Evolutionary conservation across 2,888 invertebrate species (phyloP).

Genomic region (Luffia ferchaultella): DNA sequence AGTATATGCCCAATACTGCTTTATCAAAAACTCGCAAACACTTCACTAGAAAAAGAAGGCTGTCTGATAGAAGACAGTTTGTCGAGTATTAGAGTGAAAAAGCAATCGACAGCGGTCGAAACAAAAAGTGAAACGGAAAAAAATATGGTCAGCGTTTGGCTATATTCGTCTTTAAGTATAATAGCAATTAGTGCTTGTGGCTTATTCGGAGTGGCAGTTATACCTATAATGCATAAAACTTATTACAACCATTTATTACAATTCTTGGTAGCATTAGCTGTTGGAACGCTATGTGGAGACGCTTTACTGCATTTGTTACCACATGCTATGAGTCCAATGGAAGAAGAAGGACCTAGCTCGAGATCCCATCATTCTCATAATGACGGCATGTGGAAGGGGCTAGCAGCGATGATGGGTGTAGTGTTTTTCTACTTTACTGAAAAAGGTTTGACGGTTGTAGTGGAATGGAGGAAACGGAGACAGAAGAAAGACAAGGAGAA

Average conservation of each 20-base stretch:
- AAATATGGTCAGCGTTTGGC: conserved; percentile 73
- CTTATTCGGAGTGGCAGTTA: conserved; percentile 85
- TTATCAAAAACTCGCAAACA: conserved; percentile 69
- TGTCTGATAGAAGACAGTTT: conserved; percentile 52
- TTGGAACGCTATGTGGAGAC: conserved; percentile 91
- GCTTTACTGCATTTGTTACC: conserved; percentile 92
- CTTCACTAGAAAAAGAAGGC: conserved; percentile 58
- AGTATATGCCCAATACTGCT: conserved; percentile 73
- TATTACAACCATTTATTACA: conserved; percentile 91
- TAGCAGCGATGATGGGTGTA: conserved; percentile 82
- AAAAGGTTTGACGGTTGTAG: conserved; percentile 78
- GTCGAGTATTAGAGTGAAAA: conserved; percentile 20
- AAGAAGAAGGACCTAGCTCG: conserved; percentile 19
- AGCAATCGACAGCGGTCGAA: conserved; percentile 20
- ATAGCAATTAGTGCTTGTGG: conserved; percentile 88
- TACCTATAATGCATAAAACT: conserved; percentile 88
- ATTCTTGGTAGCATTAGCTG: conserved; percentile 91
- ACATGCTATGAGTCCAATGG: conserved; percentile 71
- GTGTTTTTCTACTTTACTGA: conserved; percentile 92
- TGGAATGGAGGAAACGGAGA: conserved; percentile 81
- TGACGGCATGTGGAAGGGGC: conserved; percentile 84
- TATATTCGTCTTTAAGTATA: conserved; percentile 84
- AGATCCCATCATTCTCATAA: too few relatives aligned
- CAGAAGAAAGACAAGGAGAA: conserved; percentile 74
- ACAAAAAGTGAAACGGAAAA: conserved; percentile 30